Percentiles rank a stretch among this genome's conserved stretches.
phyloP scores from a whole-genome alignment of 2,113 vertebrate genomes.

The Dryoscopus gambensis region DNA sequence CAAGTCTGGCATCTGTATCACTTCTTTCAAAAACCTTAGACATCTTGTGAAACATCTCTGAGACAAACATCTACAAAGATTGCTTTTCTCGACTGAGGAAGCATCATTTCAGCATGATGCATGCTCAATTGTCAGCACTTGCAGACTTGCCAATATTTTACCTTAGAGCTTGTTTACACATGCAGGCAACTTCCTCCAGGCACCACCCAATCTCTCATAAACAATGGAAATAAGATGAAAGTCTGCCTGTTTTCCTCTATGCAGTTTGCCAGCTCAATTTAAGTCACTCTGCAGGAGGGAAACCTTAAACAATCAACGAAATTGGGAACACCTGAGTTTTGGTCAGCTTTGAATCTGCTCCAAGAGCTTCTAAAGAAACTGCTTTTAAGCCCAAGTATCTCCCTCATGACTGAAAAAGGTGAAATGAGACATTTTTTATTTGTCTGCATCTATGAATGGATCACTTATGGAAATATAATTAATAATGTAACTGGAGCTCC shows the following conservation, averaged over 20 bases:
- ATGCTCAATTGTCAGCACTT: not conserved
- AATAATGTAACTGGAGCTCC: not conserved
- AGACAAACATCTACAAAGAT: not conserved
- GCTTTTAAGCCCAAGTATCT: not conserved
- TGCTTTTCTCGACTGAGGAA: not conserved
- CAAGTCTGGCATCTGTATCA: not conserved
- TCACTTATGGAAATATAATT: not conserved
- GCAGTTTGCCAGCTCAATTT: not conserved
- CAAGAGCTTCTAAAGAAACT: not conserved
- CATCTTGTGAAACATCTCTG: not conserved
- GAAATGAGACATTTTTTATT: not conserved
- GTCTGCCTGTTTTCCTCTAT: not conserved
- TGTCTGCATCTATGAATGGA: not conserved
- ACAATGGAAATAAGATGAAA: conserved; percentile 3
- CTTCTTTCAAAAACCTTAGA: not conserved
- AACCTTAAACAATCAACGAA: not conserved
- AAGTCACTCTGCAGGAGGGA: not conserved
- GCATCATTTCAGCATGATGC: not conserved
- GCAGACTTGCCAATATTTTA: conserved; percentile 9
- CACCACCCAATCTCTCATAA: not conserved
- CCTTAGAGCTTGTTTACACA: conserved; percentile 33
- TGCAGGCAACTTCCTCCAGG: not conserved
- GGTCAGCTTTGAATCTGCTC: not conserved
- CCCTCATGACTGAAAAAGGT: not conserved
- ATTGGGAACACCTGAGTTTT: not conserved